Evolutionary conservation across 1,140 invertebrate genomes (phyloP).

Genomic region (Globodera ellingtonae): DNA sequence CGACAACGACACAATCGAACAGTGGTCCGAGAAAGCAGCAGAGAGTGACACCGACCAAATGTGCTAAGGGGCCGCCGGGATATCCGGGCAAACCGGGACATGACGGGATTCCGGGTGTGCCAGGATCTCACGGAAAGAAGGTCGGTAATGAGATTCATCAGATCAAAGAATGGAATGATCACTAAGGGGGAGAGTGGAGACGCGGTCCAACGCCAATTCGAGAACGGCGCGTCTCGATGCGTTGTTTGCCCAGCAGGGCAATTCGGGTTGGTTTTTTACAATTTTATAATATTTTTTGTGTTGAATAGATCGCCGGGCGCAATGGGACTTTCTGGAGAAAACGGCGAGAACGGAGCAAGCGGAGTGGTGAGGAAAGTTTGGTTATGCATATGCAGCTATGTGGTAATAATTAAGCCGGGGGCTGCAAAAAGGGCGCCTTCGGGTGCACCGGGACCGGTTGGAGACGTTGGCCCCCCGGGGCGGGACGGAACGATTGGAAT

Average conservation of each 20-base stretch:
- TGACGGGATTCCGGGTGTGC: slow-evolving; percentile 19
- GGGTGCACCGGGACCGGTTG: slow-evolving; percentile 18
- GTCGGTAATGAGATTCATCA: not conserved
- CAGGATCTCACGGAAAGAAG: slow-evolving; percentile 4
- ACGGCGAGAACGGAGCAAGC: slow-evolving; percentile 15
- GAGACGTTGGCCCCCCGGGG: slow-evolving; percentile 24
- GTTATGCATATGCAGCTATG: not conserved
- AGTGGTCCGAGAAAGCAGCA: not conserved
- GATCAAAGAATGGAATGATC: slow-evolving; percentile 13
- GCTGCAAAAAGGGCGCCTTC: not conserved
- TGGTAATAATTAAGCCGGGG: slow-evolving; percentile 6
- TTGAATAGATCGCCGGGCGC: not conserved
- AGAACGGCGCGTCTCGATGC: slow-evolving; percentile 5
- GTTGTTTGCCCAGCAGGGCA: slow-evolving; percentile 27
- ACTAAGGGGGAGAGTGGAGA: slow-evolving; percentile 10
- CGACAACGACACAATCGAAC: not conserved
- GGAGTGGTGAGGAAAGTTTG: not conserved
- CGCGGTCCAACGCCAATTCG: not conserved
- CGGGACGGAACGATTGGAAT: slow-evolving; percentile 4
- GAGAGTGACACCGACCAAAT: not conserved
- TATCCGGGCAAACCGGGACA: not conserved
- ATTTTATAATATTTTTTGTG: not conserved
- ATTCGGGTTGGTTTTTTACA: slow-evolving; percentile 24
- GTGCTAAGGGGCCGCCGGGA: not conserved
- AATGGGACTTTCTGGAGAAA: slow-evolving; percentile 20